Evolutionary conservation across 2,113 vertebrate species (phyloP), one percentile per base, ranked within the genome.

Genomic region (Holacanthus passer): DNA sequence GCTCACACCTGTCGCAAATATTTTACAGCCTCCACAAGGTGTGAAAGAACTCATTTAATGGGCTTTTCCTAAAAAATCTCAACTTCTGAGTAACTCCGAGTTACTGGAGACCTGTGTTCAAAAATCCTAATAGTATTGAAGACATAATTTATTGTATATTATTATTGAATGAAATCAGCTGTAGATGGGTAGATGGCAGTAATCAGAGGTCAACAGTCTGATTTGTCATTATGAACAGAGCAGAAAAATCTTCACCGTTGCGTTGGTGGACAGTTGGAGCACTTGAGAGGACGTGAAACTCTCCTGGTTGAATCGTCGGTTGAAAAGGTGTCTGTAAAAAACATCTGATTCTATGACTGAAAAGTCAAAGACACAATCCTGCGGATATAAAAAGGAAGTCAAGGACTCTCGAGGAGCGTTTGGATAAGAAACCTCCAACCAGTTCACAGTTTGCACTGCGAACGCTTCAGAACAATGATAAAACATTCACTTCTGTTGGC

Each of bases 11-110:
- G 41, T 84, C 31, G 32, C 20, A 48, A 27, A 67, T 37, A 20
- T 35, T 70, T 84, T 31, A 70, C 52, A 66, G 55, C 59, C 58
- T 63, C 35, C 71, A 82, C 8, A 39, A 69, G 50, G 43, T 73
- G 41, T 55, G 29, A 73, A 77, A 68, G 22, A 41, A 65, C 13
- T 62, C 7, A 7, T 55, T 64, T 58, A 47, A 74, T 32, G 7
- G 37, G 45, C n/a, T 71, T n/a, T 39, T 27, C 27, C 24, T 29
- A 17, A 63, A 71, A 55, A 29, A 9, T 17, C 35, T 60, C 67
- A 55, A 13, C 47, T 14, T 13, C 22, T 68, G 27, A 63, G 17
- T 60, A 14, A 52, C 10, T 45, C 53, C 5, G 17, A 56, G 5
- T 29, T 56, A 29, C 12, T 8, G 31, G 17, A 31, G 24, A 29